These are phyloP conservation scores for Protonemura montana DNA, from an alignment of 2,888 invertebrate genomes.

Conservation along the genomic window DNA sequence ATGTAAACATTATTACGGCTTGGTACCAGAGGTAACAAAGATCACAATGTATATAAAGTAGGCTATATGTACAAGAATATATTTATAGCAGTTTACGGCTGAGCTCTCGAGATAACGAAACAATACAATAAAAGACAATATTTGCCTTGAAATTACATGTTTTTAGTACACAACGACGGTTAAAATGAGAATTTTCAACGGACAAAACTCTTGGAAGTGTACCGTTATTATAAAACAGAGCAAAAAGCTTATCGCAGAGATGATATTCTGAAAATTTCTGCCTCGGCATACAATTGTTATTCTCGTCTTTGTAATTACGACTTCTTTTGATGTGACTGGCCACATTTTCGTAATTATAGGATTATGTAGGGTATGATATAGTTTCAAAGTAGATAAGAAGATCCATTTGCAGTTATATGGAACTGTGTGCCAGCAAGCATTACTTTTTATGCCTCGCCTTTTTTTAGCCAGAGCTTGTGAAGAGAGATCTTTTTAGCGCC, in stretches of 20 bases:
- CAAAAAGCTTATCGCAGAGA: not conserved
- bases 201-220: not conserved
- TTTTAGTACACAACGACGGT: conserved; percentile 3
- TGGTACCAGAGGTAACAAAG: not conserved
- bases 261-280: not conserved
- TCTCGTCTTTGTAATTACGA: conserved; percentile 7
- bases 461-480: not conserved
- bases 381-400: not conserved
- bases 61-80: conserved; percentile 2
- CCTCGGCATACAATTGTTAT: not conserved
- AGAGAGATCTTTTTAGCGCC: not conserved
- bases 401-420: not conserved
- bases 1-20: conserved; percentile 4
- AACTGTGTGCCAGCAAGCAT: not conserved
- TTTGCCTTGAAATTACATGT: conserved; percentile 17
- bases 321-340: not conserved
- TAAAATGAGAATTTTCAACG: not conserved
- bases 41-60: not conserved
- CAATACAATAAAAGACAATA: conserved; percentile 36
- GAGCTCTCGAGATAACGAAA: conserved; percentile 28
- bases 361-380: not conserved
- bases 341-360: not conserved
- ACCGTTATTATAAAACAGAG: not conserved
- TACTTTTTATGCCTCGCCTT: not conserved
- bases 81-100: not conserved